Conservation (phyloP, 2,888 invertebrate species). For the Strigamia transsilvanica region DNA sequence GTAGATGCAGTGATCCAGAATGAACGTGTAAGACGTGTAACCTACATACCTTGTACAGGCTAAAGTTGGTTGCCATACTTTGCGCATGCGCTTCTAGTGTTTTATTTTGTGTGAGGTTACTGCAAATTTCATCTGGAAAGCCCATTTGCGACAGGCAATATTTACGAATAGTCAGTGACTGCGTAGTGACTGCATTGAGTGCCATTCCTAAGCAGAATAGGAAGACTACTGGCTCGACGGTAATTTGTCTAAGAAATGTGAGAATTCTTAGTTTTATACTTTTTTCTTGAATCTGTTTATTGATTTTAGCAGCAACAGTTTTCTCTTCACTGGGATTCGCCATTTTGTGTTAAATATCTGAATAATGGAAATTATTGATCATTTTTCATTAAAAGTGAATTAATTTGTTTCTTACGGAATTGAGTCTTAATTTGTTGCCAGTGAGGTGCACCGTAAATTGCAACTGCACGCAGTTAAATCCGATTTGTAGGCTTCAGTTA, state of each 20-base stretch:
- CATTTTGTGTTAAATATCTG: not conserved
- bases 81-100: not conserved
- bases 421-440: not conserved
- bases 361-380: not conserved
- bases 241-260: not conserved
- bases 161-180: slow-evolving; percentile 20
- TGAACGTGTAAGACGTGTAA: too few species aligned
- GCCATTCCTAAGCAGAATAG: not conserved
- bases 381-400: not conserved
- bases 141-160: not conserved
- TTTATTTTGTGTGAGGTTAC: not conserved
- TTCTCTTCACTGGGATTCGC: not conserved
- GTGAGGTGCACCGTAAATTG: not conserved
- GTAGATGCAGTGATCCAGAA: not conserved
- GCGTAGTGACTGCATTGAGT: not conserved
- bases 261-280: too few species aligned
- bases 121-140: not conserved
- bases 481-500: not conserved
- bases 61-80: not conserved
- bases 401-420: not conserved
- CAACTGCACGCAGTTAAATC: not conserved
- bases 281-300: too few species aligned
- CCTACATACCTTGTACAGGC: not conserved
- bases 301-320: too few species aligned
- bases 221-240: slow-evolving; percentile 16